These are phyloP conservation scores for Ischnura elegans DNA, from an alignment of 2,888 invertebrate genomes.

Conservation along the genomic window DNA sequence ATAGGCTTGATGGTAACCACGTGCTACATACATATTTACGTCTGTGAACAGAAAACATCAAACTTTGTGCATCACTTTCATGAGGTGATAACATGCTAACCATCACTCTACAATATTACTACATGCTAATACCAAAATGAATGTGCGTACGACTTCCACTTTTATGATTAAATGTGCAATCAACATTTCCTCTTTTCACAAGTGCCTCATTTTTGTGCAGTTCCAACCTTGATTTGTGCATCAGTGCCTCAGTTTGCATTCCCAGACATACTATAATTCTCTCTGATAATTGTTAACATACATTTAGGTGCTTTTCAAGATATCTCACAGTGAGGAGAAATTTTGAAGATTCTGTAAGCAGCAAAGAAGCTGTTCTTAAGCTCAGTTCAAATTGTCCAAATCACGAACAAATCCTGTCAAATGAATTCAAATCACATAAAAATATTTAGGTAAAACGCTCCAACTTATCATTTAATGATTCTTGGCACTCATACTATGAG, in stretches of 20 bases:
- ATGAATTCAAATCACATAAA: slow-evolving; percentile 44
- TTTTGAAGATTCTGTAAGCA: slow-evolving; percentile 57
- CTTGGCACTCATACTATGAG: too few species aligned
- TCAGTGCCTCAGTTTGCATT: slow-evolving; percentile 41
- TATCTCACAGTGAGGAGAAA: slow-evolving; percentile 54
- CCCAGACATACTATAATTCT: slow-evolving; percentile 39
- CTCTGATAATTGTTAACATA: slow-evolving; percentile 28
- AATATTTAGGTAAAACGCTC: background rate
- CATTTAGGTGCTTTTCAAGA: slow-evolving; percentile 33
- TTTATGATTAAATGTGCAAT: background rate
- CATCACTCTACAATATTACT: background rate
- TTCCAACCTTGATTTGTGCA: background rate
- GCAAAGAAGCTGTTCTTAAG: background rate
- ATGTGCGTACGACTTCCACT: background rate
- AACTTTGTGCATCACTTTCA: background rate
- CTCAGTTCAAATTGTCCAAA: slow-evolving; percentile 40
- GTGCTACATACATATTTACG: background rate
- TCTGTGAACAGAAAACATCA: background rate
- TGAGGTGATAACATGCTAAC: background rate
- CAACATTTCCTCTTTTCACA: background rate
- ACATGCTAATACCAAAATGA: slow-evolving; percentile 17
- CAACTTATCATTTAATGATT: background rate
- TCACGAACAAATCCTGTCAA: slow-evolving; percentile 49
- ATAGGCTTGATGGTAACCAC: background rate
- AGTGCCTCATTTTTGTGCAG: slow-evolving; percentile 17